Base-by-base conservation (phyloP, 1,140 invertebrate species). In the Vanessa atalanta region DNA sequence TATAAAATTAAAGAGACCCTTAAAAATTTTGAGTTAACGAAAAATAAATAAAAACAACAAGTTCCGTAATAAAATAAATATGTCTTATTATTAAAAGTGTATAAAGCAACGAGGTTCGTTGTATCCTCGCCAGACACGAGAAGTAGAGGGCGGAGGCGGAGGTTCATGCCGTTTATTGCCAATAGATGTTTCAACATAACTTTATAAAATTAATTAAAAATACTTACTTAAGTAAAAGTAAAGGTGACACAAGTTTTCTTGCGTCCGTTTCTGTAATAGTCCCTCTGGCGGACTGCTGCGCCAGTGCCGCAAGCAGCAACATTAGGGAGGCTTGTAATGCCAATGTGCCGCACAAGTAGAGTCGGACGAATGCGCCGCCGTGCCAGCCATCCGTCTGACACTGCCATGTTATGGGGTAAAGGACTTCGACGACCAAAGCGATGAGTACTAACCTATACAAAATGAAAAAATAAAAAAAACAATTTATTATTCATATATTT, bases 201-300 rank as follows among this genome's bases (percentile, higher is more conserved):
- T 31, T 31, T 31, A 2, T 31, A 31, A 1, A 31, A 31, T 31
- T 31, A 31, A 0, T 43, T 43, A 37, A 20, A 23, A 65, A 79
- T 82, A 93, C 94, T 94, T 90, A 96, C 95, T 96, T 96, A 81
- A 95, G 79, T 57, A 95, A 93, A 9, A 96, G 87, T 47, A 96
- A 93, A 51, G 95, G 94, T 43, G 95, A 94, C 0, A 96, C 96
- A 57, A 94, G 93, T 79, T 94, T 93, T 76, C 96, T 93, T 2
- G 94, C 94, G 68, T 95, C 93, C 55, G 95, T 94, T 78, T 96
- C 95, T n/a, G 95, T 95, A 72, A 96, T 96, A 57, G 95, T 94
- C 20, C 96, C 96, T 76, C 94, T 93, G 1, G 95, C 94, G 69
- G 95, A 96, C 48, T 95, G 93, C 85, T 95, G 95, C 8, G 96